These are phyloP conservation scores for Paelopatides confundens DNA, from an alignment of 53 echinoderm and acorn worm species.

Conservation along the genomic window DNA sequence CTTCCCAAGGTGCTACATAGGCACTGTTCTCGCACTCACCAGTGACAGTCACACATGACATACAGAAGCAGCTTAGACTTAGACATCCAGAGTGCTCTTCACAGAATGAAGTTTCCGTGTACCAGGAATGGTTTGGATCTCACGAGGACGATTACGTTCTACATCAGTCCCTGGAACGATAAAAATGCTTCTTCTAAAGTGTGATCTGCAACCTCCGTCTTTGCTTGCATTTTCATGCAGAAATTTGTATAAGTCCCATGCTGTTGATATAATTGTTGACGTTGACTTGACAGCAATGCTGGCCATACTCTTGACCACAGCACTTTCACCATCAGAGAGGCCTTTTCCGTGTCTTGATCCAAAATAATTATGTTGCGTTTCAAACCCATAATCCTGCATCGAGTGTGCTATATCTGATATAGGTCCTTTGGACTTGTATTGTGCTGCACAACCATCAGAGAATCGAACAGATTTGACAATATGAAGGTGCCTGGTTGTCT, in stretches of 20 bases:
- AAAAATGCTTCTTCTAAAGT: not conserved
- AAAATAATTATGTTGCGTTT: slow-evolving; percentile 49
- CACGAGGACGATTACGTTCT: not conserved
- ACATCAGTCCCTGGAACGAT: not conserved
- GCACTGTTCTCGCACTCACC: no score
- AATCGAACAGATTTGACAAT: slow-evolving; percentile 39
- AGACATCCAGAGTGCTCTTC: not conserved
- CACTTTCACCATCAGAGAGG: slow-evolving; percentile 67
- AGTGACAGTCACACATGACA: no score
- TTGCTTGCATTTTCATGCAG: slow-evolving; percentile 21
- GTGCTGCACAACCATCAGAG: slow-evolving; percentile 67
- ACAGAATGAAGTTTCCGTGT: slow-evolving; percentile 57
- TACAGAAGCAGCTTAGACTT: not conserved
- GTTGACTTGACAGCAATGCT: slow-evolving; percentile 36
- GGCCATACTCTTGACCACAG: slow-evolving; percentile 49
- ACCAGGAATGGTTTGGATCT: slow-evolving; percentile 36
- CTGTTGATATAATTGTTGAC: slow-evolving; percentile 39
- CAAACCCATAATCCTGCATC: slow-evolving; percentile 28
- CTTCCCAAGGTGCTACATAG: no score
- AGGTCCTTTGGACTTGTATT: slow-evolving; percentile 74
- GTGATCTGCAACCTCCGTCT: not conserved
- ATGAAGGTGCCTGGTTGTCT: slow-evolving; percentile 18
- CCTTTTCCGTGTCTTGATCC: slow-evolving; percentile 72
- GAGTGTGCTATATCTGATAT: slow-evolving; percentile 58
- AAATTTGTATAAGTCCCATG: slow-evolving; percentile 57